These are phyloP conservation scores for Osmerus mordax DNA, from an alignment of 2,113 vertebrate genomes.

Conservation along the genomic window DNA sequence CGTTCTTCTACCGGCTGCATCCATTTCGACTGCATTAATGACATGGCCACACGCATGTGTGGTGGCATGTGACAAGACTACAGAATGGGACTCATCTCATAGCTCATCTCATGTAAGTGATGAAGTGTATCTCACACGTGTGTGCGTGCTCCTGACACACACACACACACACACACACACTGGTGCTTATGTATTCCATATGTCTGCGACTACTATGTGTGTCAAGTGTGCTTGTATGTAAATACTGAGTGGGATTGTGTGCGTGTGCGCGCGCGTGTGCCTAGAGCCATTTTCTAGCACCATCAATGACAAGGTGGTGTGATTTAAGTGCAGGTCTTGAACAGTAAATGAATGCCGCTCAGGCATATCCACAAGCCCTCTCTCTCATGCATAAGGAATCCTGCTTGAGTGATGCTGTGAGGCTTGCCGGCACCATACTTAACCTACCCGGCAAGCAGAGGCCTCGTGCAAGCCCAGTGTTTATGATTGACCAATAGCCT, in stretches of 20 bases:
- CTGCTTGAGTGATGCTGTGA: constrained; percentile 40
- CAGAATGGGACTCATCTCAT: constrained; percentile 36
- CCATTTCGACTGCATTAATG: constrained; percentile 38
- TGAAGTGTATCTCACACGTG: not conserved
- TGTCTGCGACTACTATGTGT: not conserved
- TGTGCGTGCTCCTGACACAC: not conserved
- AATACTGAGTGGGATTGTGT: too few species aligned
- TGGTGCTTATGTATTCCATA: not conserved
- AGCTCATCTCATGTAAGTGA: constrained; percentile 28
- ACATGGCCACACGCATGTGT: constrained; percentile 29
- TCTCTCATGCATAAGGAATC: constrained; percentile 16
- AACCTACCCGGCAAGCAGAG: constrained; percentile 1
- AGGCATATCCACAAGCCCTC: constrained; percentile 21
- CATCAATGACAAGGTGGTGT: constrained; percentile 38
- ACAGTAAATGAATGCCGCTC: constrained; percentile 36
- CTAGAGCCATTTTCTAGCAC: constrained; percentile 1
- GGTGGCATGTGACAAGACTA: constrained; percentile 34
- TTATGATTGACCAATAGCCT: too few species aligned
- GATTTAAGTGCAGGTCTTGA: constrained; percentile 41
- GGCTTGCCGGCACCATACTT: not conserved
- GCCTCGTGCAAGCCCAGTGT: too few species aligned
- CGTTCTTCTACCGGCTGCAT: constrained; percentile 30
- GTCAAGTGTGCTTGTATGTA: too few species aligned
- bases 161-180: too few species aligned
- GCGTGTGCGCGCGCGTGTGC: too few species aligned